These are phyloP conservation scores for Tenrec ecaudatus DNA, from an alignment of 2,113 vertebrate genomes.

Conservation along the genomic window DNA sequence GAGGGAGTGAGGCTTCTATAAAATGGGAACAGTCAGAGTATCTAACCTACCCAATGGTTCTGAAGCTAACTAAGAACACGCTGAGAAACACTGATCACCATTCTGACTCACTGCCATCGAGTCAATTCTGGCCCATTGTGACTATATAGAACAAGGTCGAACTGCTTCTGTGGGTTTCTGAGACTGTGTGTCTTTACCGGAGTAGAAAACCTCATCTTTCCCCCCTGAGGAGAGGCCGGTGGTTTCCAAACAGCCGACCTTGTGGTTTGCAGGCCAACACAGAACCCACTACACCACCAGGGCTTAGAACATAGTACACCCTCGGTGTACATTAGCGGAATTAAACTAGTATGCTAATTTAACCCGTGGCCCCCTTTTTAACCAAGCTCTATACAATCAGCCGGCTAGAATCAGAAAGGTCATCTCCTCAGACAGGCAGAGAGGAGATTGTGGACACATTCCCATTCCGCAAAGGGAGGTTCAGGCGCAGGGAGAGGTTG, in stretches of 20 bases:
- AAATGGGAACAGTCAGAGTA: too few species aligned
- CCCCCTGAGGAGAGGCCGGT: too few species aligned
- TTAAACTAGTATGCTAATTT: constrained; percentile 5
- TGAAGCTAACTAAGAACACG: background rate
- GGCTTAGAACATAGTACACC: background rate
- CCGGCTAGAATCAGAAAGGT: background rate
- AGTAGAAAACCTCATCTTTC: too few species aligned
- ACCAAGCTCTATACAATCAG: background rate
- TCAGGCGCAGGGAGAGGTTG: background rate
- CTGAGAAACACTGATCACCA: background rate
- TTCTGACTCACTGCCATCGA: too few species aligned
- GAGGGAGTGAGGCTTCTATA: too few species aligned
- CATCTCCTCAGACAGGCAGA: background rate
- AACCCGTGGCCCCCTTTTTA: background rate
- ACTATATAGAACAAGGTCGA: too few species aligned
- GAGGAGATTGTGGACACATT: background rate
- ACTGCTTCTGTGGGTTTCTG: too few species aligned
- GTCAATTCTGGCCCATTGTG: too few species aligned
- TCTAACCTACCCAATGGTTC: background rate
- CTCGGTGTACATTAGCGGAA: background rate
- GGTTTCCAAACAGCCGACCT: too few species aligned
- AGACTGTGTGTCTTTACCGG: too few species aligned
- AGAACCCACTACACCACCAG: too few species aligned
- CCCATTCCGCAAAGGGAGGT: background rate
- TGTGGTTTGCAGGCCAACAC: too few species aligned